Evolutionary conservation across 2,888 invertebrate species (phyloP).

Genomic region (Pachydiplax longipennis): DNA sequence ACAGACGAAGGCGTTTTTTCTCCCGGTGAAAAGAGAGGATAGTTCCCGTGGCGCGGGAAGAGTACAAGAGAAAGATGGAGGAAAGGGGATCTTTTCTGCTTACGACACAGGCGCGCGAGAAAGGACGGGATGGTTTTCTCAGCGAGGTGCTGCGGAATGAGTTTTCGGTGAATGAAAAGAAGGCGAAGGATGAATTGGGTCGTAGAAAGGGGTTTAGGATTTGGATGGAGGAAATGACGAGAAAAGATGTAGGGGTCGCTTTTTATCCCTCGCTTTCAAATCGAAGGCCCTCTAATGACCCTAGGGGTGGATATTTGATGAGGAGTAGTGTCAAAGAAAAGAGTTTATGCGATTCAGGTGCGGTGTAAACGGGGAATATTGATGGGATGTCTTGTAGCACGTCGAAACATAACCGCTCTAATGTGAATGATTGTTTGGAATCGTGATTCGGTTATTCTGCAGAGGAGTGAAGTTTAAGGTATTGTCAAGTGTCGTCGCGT

Average conservation of each 20-base stretch:
- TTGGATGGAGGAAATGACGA: not conserved
- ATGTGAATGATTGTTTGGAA: too few relatives aligned
- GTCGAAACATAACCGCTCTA: not conserved
- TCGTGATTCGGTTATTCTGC: too few relatives aligned
- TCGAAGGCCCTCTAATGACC: not conserved
- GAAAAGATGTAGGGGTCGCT: not conserved
- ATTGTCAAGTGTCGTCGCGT: too few relatives aligned
- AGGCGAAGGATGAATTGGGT: not conserved
- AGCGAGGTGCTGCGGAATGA: not conserved
- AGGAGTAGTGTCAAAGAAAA: not conserved
- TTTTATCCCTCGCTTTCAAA: not conserved
- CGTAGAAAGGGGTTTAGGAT: not conserved
- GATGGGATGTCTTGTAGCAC: not conserved
- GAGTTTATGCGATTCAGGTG: not conserved
- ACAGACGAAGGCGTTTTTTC: not conserved
- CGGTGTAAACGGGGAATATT: not conserved
- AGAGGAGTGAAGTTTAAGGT: too few relatives aligned
- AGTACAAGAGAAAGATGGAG: not conserved
- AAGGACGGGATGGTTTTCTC: not conserved
- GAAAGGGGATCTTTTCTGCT: not conserved
- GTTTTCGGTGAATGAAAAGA: not conserved
- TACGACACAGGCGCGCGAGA: not conserved
- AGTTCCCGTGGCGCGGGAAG: not conserved
- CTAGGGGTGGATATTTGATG: not conserved
- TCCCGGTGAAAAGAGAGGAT: not conserved